Evolutionary conservation across 2,797 vertebrate genomes (phyloP).

Genomic region (Picus viridis): DNA sequence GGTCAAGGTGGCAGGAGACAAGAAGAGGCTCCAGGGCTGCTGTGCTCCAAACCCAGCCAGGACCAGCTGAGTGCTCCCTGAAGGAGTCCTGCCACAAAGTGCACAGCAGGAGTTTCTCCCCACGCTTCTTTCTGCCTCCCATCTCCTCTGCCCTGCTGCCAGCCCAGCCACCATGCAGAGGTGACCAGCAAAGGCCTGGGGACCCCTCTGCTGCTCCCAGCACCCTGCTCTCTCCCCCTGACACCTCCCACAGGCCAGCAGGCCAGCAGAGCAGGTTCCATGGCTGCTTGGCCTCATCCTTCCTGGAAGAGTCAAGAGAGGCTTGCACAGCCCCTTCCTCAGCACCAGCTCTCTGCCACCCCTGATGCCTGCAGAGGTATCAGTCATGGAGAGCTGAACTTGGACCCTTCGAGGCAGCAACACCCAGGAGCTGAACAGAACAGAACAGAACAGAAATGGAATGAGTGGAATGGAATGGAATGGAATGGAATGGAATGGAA

Average conservation of each 20-base stretch:
- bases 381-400: not conserved
- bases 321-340: not conserved
- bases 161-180: not conserved
- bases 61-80: not conserved
- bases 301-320: not conserved
- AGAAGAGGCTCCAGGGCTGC: not conserved
- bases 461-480: no score
- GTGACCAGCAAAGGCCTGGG: not conserved
- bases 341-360: not conserved
- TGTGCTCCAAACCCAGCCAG: not conserved
- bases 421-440: not conserved
- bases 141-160: not conserved
- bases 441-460: no score
- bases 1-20: not conserved
- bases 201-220: not conserved
- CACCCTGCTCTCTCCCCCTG: fast-evolving
- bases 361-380: not conserved
- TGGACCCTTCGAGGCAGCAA: not conserved
- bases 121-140: not conserved
- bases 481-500: no score
- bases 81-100: not conserved
- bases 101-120: not conserved
- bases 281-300: no score
- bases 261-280: not conserved
- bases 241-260: not conserved